A percentile compares a stretch with the other conserved stretches of the same genome.
Evolutionary conservation across 1,140 invertebrate genomes (phyloP).

Genomic region (Hydropsyche tenuis): DNA sequence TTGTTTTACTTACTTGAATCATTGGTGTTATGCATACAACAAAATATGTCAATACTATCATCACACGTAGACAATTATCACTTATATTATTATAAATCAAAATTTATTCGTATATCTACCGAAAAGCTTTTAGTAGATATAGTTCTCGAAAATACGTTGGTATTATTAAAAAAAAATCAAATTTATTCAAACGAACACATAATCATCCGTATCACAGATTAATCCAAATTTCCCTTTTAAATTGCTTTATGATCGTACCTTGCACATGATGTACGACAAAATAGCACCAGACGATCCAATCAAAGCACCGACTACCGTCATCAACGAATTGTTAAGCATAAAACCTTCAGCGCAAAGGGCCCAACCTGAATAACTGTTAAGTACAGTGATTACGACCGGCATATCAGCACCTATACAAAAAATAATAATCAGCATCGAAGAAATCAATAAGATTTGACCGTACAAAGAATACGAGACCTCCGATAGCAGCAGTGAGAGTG

Average conservation of each 20-base stretch:
- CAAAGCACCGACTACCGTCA: constrained; percentile 90
- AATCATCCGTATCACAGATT: no score
- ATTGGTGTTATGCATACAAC: no score
- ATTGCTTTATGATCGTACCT: constrained; percentile 70
- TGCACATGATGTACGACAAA: constrained; percentile 94
- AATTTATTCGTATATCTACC: constrained; percentile 11
- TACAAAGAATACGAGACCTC: constrained; percentile 70
- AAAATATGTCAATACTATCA: no score
- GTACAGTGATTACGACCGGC: constrained; percentile 92
- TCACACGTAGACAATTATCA: no score
- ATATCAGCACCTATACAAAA: constrained; percentile 78
- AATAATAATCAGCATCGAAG: background rate
- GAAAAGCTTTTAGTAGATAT: no score
- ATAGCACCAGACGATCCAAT: constrained; percentile 93
- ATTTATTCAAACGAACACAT: background rate
- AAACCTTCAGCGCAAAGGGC: constrained; percentile 90
- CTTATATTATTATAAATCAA: constrained; percentile 24
- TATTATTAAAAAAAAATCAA: background rate
- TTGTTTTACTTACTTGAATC: no score
- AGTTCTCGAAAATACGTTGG: background rate
- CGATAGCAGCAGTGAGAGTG: constrained; percentile 87
- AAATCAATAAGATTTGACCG: constrained; percentile 13
- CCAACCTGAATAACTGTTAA: constrained; percentile 87
- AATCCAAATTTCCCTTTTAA: no score
- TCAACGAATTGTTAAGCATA: constrained; percentile 91